Conservation (phyloP, 64 coral and sea anemone species). For the Dendronephthya gigantea region DNA sequence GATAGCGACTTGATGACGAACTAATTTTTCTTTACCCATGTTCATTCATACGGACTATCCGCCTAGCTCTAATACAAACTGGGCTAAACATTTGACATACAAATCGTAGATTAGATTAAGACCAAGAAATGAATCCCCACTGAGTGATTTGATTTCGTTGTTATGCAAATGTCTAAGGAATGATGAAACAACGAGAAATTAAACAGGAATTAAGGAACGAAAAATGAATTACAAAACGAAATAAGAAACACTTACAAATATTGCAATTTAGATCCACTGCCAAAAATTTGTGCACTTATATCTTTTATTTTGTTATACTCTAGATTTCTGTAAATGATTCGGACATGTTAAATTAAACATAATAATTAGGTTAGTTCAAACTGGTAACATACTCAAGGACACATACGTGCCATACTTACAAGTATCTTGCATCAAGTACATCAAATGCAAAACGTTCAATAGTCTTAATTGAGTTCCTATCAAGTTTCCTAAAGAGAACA, state of each 20-base stretch:
- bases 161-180: no score
- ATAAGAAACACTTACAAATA: no score
- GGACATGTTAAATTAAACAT: background rate
- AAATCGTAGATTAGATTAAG: slow-evolving; percentile 20
- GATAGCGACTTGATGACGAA: no score
- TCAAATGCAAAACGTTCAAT: slow-evolving; percentile 38
- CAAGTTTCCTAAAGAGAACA: background rate
- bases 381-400: background rate
- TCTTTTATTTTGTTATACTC: no score
- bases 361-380: no score
- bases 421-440: slow-evolving; percentile 19
- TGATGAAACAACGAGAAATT: no score
- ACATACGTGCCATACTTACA: slow-evolving; percentile 24
- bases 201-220: no score
- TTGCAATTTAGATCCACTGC: no score
- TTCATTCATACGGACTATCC: no score
- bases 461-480: slow-evolving; percentile 20
- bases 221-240: no score
- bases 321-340: slow-evolving; percentile 17
- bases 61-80: background rate
- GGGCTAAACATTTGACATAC: slow-evolving; percentile 27
- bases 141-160: background rate
- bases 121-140: slow-evolving; percentile 43
- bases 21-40: no score
- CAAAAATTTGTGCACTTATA: no score